Base-by-base conservation (phyloP, 2,888 invertebrate species). In the Pristionchus maxplancki region DNA sequence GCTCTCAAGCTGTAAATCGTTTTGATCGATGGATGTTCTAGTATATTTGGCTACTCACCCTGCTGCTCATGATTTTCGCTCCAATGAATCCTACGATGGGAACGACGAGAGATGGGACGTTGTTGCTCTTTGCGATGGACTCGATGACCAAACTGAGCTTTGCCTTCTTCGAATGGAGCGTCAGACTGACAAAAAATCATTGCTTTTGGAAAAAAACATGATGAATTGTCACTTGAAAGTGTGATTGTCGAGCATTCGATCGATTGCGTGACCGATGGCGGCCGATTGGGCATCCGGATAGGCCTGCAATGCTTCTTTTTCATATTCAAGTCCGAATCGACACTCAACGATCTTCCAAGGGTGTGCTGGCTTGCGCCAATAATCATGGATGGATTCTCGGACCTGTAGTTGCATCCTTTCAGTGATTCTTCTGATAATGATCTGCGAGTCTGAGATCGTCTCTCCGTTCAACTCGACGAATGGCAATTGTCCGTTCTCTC, bases 191-290 rank as follows among this genome's bases (percentile, higher is more conserved):
- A 34, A 17, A 3, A 8, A 13, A n/a, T 3, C 5, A 6, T 58
- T 58, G 24, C 2, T 58, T 9, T 8, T 8, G 78, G 40, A 0
- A 8, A 53, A 34, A 6, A 53, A 28, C 0, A 31, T 4, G 40
- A 9, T 64, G 9, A 81, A 50, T n/a, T n/a, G 44, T 40, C 24
- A 78, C 78, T 78, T 78, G 53, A 48, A 82, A 11, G 85, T 85
- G 34, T 85, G 85, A 44, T 64, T 85, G n/a, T 58, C 85, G 85
- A 85, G 31, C 62, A 85, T 62, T 4, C 85, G 85, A 17, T 85
- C 85, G 17, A 85, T 53, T 9, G 85, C 44, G 44, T 53, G 82
- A 8, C 50, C 82, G 5, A 53, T 3, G 2, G 50, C 82, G 5
- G 82, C 50, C 13, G 48, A 28, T 24, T 53, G 50, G 11, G 48